These are phyloP conservation scores for Melanargia galathea DNA, from an alignment of 2,888 invertebrate species.

Conservation along the genomic window DNA sequence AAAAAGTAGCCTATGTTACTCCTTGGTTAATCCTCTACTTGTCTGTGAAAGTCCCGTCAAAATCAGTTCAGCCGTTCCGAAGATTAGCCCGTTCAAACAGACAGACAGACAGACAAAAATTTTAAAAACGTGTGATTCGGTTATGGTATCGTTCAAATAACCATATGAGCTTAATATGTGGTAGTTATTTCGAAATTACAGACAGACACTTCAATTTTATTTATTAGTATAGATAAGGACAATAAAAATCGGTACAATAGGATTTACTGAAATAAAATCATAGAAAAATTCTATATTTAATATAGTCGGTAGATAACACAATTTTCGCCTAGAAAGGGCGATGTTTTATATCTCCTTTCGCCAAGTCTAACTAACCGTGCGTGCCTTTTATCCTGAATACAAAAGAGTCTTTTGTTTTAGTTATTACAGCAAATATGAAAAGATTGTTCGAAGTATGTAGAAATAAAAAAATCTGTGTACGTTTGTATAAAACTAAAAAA, in stretches of 20 bases:
- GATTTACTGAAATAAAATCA: not conserved
- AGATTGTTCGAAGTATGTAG: not conserved
- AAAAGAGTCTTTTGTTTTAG: conserved; percentile 8
- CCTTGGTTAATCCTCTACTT: too few relatives aligned
- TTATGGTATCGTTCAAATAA: too few relatives aligned
- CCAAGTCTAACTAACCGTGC: conserved; percentile 27
- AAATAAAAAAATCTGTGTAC: not conserved
- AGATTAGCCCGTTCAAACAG: too few relatives aligned
- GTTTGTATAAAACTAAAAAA: not conserved
- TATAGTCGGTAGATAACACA: not conserved
- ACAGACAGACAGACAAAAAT: too few relatives aligned
- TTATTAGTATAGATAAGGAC: too few relatives aligned
- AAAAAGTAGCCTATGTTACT: too few relatives aligned
- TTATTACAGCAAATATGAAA: conserved; percentile 1
- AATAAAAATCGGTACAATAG: not conserved
- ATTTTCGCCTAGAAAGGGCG: conserved; percentile 2
- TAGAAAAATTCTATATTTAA: not conserved
- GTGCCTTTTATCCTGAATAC: conserved; percentile 19
- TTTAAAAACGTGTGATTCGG: too few relatives aligned
- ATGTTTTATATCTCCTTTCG: conserved; percentile 4
- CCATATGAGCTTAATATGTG: too few relatives aligned
- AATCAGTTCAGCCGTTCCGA: too few relatives aligned
- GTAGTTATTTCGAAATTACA: too few relatives aligned
- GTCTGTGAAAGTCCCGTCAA: too few relatives aligned
- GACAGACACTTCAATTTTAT: too few relatives aligned